Evolutionary conservation across 2,888 invertebrate genomes (phyloP).

Genomic region (Diachrysia chrysitis): DNA sequence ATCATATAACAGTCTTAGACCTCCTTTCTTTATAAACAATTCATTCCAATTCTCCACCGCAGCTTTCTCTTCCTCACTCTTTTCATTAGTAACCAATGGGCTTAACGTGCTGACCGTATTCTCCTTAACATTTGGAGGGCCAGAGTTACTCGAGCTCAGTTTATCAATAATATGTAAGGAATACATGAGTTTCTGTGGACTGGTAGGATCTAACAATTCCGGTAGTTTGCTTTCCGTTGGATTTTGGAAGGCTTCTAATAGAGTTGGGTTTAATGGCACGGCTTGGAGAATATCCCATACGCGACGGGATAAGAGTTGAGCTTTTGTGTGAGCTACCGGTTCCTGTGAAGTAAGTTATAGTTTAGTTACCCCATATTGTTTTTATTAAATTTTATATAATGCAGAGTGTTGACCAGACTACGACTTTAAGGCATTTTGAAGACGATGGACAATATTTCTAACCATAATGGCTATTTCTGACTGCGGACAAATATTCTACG

Average conservation of each 20-base stretch:
- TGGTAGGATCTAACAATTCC: constrained; percentile 95
- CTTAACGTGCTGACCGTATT: constrained; percentile 57
- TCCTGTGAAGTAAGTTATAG: constrained; percentile 80
- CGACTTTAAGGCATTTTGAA: no score
- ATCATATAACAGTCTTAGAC: constrained; percentile 95
- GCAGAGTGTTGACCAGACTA: no score
- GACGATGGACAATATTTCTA: no score
- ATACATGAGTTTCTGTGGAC: constrained; percentile 98
- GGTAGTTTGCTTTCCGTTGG: constrained; percentile 91
- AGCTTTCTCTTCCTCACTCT: constrained; percentile 78
- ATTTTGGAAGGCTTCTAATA: constrained; percentile 95
- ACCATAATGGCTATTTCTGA: no score
- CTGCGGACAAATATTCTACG: no score
- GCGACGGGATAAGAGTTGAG: constrained; percentile 95
- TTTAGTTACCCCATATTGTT: background rate
- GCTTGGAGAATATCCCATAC: constrained; percentile 98
- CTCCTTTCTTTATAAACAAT: constrained; percentile 95
- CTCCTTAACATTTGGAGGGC: constrained; percentile 73
- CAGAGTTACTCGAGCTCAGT: constrained; percentile 77
- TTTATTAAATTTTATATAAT: background rate
- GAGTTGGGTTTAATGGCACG: constrained; percentile 96
- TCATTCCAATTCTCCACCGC: constrained; percentile 91
- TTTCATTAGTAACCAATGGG: constrained; percentile 62
- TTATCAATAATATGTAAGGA: constrained; percentile 95
- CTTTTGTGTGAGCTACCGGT: constrained; percentile 94